Conservation (phyloP, 2,888 invertebrate species). For the Chloromyia formosa region DNA sequence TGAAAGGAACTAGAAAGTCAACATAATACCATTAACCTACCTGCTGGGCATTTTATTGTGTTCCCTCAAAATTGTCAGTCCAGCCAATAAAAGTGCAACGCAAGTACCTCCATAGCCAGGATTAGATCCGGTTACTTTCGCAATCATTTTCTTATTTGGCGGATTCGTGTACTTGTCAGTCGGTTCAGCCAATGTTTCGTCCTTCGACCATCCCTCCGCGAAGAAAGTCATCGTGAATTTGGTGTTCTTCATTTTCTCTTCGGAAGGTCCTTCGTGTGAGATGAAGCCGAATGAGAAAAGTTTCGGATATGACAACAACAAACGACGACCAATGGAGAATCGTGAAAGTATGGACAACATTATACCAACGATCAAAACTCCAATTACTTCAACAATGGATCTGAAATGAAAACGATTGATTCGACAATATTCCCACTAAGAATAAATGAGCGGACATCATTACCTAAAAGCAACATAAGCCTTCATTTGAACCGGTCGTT, state of each 20-base stretch:
- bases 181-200: conserved; percentile 67
- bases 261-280: conserved; percentile 73
- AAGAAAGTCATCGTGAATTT: conserved; percentile 75
- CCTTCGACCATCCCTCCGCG: conserved; percentile 80
- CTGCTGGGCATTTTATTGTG: conserved; percentile 76
- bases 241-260: conserved; percentile 69
- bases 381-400: conserved; percentile 66
- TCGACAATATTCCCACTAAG: too few relatives aligned
- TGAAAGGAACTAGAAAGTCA: not conserved
- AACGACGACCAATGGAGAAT: conserved; percentile 70
- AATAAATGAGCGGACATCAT: too few relatives aligned
- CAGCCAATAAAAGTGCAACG: conserved; percentile 75
- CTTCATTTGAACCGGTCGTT: conserved; percentile 80
- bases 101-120: conserved; percentile 85
- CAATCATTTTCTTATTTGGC: conserved; percentile 73
- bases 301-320: conserved; percentile 75
- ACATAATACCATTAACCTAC: too few relatives aligned
- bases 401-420: conserved; percentile 53
- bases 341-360: conserved; percentile 72
- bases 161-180: conserved; percentile 65
- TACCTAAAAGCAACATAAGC: conserved; percentile 73
- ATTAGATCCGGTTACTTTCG: conserved; percentile 68
- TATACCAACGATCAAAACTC: conserved; percentile 67
- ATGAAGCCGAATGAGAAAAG: conserved; percentile 78
- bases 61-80: conserved; percentile 79